Percentiles rank a stretch among this genome's conserved stretches.
Evolutionary conservation across 1,140 invertebrate species (phyloP).

Genomic region (Chlorops oryzae): DNA sequence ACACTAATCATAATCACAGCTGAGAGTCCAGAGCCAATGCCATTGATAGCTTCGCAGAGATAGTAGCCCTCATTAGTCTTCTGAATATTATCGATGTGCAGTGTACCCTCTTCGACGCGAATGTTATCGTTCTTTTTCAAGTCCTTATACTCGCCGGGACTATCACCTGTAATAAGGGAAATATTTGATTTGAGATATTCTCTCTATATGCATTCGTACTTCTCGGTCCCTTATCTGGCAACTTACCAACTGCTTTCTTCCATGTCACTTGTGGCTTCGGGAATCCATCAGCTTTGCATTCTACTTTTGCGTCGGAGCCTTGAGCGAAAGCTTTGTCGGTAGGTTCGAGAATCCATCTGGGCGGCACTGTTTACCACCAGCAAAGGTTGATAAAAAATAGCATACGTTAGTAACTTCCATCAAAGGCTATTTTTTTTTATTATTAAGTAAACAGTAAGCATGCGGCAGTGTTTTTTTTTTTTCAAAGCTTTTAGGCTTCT

Average conservation of each 20-base stretch:
- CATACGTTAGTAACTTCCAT: constrained; percentile 30
- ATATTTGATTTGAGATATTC: not conserved
- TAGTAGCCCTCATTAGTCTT: constrained; percentile 93
- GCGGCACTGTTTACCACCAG: constrained; percentile 67
- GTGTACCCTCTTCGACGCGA: constrained; percentile 84
- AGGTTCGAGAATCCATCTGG: constrained; percentile 93
- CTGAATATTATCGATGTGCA: constrained; percentile 81
- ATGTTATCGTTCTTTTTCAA: constrained; percentile 83
- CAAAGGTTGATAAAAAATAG: constrained; percentile 13
- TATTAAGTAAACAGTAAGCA: constrained; percentile 18
- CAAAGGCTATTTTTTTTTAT: constrained; percentile 7
- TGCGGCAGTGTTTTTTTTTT: constrained; percentile 23
- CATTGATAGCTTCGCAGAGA: constrained; percentile 91
- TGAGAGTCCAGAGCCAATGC: constrained; percentile 87
- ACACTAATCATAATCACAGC: constrained; percentile 89
- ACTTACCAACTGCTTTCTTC: constrained; percentile 87
- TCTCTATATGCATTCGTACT: not conserved
- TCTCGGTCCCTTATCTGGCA: not conserved
- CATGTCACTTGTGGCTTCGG: constrained; percentile 88
- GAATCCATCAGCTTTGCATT: constrained; percentile 94
- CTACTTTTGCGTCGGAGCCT: constrained; percentile 83
- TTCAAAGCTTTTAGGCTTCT: not conserved
- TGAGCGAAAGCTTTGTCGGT: constrained; percentile 92
- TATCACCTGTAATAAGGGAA: constrained; percentile 58
- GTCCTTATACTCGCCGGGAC: constrained; percentile 86